Evolutionary conservation across 2,797 vertebrate genomes (phyloP), one percentile per base, ranked within the genome.

Genomic region (Phoxinus dragarum): DNA sequence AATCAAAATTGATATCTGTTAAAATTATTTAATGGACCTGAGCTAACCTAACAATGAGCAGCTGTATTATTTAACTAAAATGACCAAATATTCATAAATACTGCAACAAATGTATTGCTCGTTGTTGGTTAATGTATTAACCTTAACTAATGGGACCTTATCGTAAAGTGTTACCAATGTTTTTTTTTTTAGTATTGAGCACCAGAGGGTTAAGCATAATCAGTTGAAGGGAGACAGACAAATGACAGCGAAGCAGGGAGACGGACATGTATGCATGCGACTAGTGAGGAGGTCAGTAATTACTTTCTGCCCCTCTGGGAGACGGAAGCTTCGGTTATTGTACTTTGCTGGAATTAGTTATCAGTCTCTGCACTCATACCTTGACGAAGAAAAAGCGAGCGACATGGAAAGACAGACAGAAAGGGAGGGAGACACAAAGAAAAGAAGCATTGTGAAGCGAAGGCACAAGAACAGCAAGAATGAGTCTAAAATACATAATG

Each of bases 261-360:
- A 68, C 0, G 17, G n/a, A 40, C 40, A 82, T 66, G 27, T 47
- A 61, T 56, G 27, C 21, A 11, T 66, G 76, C 31, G 31, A 52
- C 77, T 40, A 67, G 76, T 66, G 36, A 49, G 83, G 83, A 79
- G 84, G 84, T 80, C 84, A 80, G 84, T 85, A 80, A 80, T 85
- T 80, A 85, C 56, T 66, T 85, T 85, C 59, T 80, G 23, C 47
- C 42, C 56, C 69, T 80, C 56, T 74, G 77, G 42, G 84, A 36
- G 42, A n/a, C 34, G 4, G 34, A n/a, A 49, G 67, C 68, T 85
- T 64, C 16, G 8, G 34, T 49, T 85, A 72, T 79, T 78, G 75
- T 78, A 44, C 66, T 85, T 64, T 79, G 67, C 54, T 72, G 67
- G 54, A 79, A 85, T 85, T 69, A 72, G 67, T 85, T 74, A 73